These are phyloP conservation scores for Nomada flava DNA, from an alignment of 2,888 invertebrate species.

Conservation along the genomic window DNA sequence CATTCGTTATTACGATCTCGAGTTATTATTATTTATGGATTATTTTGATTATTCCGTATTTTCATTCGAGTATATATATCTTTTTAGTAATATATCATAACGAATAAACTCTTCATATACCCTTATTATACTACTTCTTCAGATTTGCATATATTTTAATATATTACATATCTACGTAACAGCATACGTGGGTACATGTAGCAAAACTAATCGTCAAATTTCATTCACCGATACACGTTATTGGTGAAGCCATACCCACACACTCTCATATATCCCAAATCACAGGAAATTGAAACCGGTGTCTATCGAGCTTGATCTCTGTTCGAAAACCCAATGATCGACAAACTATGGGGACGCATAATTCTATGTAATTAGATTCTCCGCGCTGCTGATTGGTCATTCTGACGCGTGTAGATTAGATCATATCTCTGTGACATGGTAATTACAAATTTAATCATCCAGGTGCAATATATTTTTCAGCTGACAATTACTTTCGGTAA, in stretches of 20 bases:
- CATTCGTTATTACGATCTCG: too few relatives aligned
- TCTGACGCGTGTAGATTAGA: slow-evolving; percentile 17
- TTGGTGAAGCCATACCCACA: slow-evolving; percentile 5
- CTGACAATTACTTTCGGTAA: too few relatives aligned
- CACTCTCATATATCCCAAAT: slow-evolving; percentile 47
- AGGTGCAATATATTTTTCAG: not conserved
- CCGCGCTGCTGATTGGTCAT: slow-evolving; percentile 23
- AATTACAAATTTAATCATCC: slow-evolving; percentile 14
- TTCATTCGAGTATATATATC: too few relatives aligned
- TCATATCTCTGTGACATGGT: not conserved
- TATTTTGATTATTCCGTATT: too few relatives aligned
- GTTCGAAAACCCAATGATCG: slow-evolving; percentile 60
- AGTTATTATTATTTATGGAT: too few relatives aligned
- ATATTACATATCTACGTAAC: too few relatives aligned
- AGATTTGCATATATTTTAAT: too few relatives aligned
- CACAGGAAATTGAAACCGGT: slow-evolving; percentile 60
- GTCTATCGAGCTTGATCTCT: slow-evolving; percentile 56
- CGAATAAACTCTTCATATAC: too few relatives aligned
- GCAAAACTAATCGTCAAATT: slow-evolving; percentile 50
- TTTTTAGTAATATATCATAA: too few relatives aligned
- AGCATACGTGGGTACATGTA: not conserved
- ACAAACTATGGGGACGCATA: slow-evolving; percentile 50
- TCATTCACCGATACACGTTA: slow-evolving; percentile 29
- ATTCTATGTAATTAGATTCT: slow-evolving; percentile 42
- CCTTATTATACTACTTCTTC: too few relatives aligned